These are phyloP conservation scores for Diplosoma virens DNA, from an alignment of 23 tunicate genomes.

Conservation along the genomic window DNA sequence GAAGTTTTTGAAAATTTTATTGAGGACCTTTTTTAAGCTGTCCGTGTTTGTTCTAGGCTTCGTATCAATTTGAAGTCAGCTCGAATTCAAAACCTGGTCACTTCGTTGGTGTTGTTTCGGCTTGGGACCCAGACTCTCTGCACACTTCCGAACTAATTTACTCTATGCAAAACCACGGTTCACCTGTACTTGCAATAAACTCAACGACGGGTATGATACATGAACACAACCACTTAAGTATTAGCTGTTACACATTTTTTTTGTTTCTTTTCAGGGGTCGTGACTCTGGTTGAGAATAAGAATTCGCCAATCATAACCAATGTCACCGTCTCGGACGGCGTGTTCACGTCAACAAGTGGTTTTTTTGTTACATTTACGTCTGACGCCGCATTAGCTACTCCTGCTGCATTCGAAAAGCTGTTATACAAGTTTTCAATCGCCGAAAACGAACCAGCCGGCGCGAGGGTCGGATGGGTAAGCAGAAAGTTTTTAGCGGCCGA, in stretches of 20 bases:
- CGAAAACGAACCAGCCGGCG: constrained; percentile 20
- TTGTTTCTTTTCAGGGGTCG: constrained; percentile 10
- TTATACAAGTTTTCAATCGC: constrained; percentile 19
- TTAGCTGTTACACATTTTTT: neutral
- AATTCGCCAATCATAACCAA: neutral
- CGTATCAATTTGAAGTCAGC: constrained; percentile 40
- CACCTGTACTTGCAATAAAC: neutral
- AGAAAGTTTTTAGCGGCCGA: neutral
- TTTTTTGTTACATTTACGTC: constrained; percentile 14
- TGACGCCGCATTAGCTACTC: constrained; percentile 19
- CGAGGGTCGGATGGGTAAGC: constrained; percentile 34
- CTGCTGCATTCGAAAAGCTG: constrained; percentile 15
- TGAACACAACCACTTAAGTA: neutral
- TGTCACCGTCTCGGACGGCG: constrained; percentile 43
- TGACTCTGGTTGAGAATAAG: neutral
- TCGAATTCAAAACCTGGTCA: neutral
- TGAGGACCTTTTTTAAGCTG: neutral
- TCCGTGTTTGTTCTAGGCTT: neutral
- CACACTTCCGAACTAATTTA: constrained; percentile 8
- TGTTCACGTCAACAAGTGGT: constrained; percentile 14
- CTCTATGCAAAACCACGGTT: neutral
- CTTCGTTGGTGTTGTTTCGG: constrained; percentile 32
- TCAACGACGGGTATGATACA: neutral
- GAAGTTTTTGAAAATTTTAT: neutral
- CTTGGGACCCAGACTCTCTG: constrained; percentile 32